Conservation (phyloP, 2,888 invertebrate genomes). For the Petrolisthes cinctipes region DNA sequence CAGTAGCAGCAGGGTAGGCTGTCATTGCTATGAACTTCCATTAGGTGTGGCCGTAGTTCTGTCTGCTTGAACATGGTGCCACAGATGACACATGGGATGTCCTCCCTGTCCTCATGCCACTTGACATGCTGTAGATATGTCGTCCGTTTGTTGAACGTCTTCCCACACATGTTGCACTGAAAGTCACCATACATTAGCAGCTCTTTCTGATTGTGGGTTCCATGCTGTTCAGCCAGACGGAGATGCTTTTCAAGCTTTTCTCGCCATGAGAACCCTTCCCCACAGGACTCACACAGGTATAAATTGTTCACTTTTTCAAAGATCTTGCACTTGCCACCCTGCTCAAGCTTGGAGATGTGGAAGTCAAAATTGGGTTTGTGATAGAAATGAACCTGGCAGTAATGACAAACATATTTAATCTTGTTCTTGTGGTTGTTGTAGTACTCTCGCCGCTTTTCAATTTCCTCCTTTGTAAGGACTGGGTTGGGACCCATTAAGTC, state of each 20-base stretch:
- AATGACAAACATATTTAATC: constrained; percentile 65
- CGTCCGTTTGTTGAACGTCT: constrained; percentile 65
- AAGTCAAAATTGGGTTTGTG: constrained; percentile 65
- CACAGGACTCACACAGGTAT: constrained; percentile 64
- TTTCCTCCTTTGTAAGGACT: constrained; percentile 59
- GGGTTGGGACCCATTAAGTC: constrained; percentile 31
- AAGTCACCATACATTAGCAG: constrained; percentile 65
- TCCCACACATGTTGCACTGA: constrained; percentile 65
- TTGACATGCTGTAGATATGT: constrained; percentile 64
- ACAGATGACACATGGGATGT: constrained; percentile 65
- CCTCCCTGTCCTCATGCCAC: constrained; percentile 65
- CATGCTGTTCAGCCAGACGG: constrained; percentile 64
- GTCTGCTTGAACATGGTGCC: constrained; percentile 65
- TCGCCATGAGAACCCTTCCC: constrained; percentile 65
- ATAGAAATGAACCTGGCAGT: constrained; percentile 65
- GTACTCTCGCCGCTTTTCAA: constrained; percentile 63
- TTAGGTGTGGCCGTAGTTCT: constrained; percentile 61
- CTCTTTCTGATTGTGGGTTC: constrained; percentile 65
- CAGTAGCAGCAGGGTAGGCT: constrained; percentile 64
- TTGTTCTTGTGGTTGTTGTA: constrained; percentile 66
- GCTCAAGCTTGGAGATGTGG: constrained; percentile 63
- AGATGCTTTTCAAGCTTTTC: constrained; percentile 65
- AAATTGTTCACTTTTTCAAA: constrained; percentile 64
- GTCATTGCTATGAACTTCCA: constrained; percentile 65
- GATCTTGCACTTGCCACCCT: constrained; percentile 59